Percentiles rank a stretch among this genome's conserved stretches.
Evolutionary conservation across 2,888 invertebrate species (phyloP).

Genomic region (Urechis unicinctus): DNA sequence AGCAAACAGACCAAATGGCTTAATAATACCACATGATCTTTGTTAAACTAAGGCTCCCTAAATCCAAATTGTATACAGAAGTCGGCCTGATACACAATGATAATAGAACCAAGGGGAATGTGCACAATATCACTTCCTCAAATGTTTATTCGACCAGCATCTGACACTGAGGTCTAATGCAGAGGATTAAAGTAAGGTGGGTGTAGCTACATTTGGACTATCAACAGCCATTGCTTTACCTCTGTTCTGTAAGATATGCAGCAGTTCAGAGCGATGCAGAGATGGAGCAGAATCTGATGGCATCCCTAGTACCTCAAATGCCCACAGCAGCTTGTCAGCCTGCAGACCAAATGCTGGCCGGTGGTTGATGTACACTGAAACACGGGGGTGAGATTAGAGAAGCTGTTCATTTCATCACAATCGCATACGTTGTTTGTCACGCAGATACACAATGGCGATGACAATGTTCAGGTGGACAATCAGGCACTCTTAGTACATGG

Average conservation of each 20-base stretch:
- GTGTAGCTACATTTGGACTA: too few species aligned
- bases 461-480: too few species aligned
- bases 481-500: too few species aligned
- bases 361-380: constrained; percentile 50
- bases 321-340: constrained; percentile 40
- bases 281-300: constrained; percentile 19
- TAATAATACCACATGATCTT: neutral
- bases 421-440: neutral
- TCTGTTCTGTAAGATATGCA: constrained; percentile 46
- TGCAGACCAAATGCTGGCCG: constrained; percentile 49
- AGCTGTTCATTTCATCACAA: neutral
- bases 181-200: neutral
- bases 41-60: too few species aligned
- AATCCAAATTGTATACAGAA: too few species aligned
- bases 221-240: constrained; percentile 32
- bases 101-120: too few species aligned
- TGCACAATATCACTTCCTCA: too few species aligned
- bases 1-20: neutral
- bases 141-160: too few species aligned
- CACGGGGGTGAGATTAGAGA: neutral
- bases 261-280: constrained; percentile 43
- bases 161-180: too few species aligned
- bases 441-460: constrained; percentile 3
- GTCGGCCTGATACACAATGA: too few species aligned
- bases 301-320: constrained; percentile 43